phyloP scores from a whole-genome alignment of 2,113 vertebrate species.

The Vimba vimba region DNA sequence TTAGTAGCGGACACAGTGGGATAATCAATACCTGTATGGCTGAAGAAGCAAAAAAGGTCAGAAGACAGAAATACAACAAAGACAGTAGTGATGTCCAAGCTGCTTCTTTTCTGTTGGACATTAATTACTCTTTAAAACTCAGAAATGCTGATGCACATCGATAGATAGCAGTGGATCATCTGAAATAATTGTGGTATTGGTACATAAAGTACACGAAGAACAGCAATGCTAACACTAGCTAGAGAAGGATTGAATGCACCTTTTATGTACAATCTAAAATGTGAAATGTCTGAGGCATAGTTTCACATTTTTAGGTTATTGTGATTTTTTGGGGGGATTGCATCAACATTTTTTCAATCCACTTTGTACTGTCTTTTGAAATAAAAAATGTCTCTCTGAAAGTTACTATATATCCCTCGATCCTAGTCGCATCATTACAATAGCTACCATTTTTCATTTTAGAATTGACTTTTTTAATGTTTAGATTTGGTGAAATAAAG shows the following conservation, averaged over 20 bases:
- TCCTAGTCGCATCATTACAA: not conserved
- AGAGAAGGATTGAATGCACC: not conserved
- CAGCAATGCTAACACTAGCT: not conserved
- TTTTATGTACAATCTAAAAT: not conserved
- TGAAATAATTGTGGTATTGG: no score
- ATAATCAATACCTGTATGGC: no score
- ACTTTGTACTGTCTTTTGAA: not conserved
- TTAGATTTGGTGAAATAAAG: conserved; percentile 44
- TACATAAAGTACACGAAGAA: not conserved
- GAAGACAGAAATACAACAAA: no score
- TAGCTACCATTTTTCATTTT: not conserved
- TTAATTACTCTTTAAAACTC: no score
- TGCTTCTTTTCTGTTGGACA: no score
- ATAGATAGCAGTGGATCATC: no score
- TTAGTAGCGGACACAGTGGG: no score
- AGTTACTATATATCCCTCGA: not conserved
- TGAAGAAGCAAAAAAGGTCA: no score
- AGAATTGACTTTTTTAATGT: not conserved
- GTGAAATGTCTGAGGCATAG: not conserved
- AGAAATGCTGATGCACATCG: no score
- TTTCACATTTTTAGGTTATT: not conserved
- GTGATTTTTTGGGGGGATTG: no score
- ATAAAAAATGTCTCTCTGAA: not conserved
- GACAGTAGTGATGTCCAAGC: no score
- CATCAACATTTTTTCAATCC: no score